A percentile compares a stretch with the other conserved stretches of the same genome.
phyloP scores from a whole-genome alignment of 2,113 vertebrate species.

The Anoura caudifer region DNA sequence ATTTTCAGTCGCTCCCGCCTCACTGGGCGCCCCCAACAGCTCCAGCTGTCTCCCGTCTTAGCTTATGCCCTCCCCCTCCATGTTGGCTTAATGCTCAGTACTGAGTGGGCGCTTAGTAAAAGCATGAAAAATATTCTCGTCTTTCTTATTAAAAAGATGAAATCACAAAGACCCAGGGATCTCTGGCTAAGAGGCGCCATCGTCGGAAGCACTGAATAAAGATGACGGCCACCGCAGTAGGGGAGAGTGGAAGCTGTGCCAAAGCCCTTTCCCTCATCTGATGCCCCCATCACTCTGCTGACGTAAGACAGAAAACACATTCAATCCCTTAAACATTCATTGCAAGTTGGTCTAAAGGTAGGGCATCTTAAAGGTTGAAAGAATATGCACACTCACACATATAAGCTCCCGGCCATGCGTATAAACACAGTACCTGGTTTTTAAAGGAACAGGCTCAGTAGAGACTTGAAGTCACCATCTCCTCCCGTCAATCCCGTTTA shows the following conservation, averaged over 20 bases:
- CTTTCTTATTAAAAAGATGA: neutral
- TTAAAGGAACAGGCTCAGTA: neutral
- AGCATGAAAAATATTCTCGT: neutral
- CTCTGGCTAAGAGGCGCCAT: conserved; percentile 24
- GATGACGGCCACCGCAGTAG: conserved; percentile 60
- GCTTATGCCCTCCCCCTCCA: neutral
- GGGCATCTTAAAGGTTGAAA: neutral
- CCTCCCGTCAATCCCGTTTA: neutral
- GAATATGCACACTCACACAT: neutral
- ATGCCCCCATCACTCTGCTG: conserved; percentile 35
- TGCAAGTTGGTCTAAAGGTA: conserved; percentile 6
- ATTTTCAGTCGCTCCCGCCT: neutral
- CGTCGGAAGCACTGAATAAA: conserved; percentile 46
- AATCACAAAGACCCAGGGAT: conserved; percentile 6
- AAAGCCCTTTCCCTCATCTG: conserved; percentile 39
- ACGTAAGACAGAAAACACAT: conserved; percentile 36
- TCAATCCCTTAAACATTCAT: conserved; percentile 52
- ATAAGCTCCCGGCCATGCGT: neutral
- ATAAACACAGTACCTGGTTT: neutral
- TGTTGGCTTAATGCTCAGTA: neutral
- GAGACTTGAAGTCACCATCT: neutral
- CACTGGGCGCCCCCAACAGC: neutral
- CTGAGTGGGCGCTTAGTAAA: conserved; percentile 4
- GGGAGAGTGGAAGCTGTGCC: conserved; percentile 48
- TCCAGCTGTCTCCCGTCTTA: neutral